Base-by-base conservation (phyloP, 1,140 invertebrate genomes). In the Heliothis subflexa region DNA sequence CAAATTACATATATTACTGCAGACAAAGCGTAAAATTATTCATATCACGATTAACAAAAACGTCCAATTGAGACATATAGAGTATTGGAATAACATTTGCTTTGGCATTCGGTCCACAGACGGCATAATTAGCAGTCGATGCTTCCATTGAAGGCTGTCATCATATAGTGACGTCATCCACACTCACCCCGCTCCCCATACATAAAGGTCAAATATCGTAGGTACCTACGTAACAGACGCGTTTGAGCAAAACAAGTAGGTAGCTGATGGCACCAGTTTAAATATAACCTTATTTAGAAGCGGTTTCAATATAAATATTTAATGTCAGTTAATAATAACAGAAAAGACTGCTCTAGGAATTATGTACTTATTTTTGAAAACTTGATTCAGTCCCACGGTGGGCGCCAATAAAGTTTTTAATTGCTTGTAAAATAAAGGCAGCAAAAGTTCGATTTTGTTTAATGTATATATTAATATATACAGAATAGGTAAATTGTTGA, bases 141-240 rank as follows among this genome's bases (percentile, higher is more conserved):
- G 68, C 52, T 49, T 73, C 21, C 71, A 73, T 57, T 59, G 71
- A 59, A 47, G 71, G 52, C 33, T 73, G 71, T 73, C 71, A 73
- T 73, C 71, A 59, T 49, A 12, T n/a, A 21, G 21, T 73, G 71
- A 73, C 71, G 71, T 73, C 71, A 64, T 45, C 14, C 61, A 18
- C 61, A 16, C 68, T 66, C 62, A 70, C 66, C 66, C 54, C 71
- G 11, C 50, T 16, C n/a, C 18, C 21, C n/a, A 54, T 54, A 73
- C 64, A 47, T 73, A 73, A 73, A 73, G 71, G 71, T 73, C 71
- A 73, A 73, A 73, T 52, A 73, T 73, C 12, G 54, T 59, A 47
- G 33, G 54, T 59, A 59, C 71, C 12, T 55, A 72, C n/a, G 61
- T 64, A 64, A 45, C 33, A 45, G 33, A 72, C 68, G 68, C 21